Conservation (phyloP, 2,888 invertebrate species). For the Allygus modestus region DNA sequence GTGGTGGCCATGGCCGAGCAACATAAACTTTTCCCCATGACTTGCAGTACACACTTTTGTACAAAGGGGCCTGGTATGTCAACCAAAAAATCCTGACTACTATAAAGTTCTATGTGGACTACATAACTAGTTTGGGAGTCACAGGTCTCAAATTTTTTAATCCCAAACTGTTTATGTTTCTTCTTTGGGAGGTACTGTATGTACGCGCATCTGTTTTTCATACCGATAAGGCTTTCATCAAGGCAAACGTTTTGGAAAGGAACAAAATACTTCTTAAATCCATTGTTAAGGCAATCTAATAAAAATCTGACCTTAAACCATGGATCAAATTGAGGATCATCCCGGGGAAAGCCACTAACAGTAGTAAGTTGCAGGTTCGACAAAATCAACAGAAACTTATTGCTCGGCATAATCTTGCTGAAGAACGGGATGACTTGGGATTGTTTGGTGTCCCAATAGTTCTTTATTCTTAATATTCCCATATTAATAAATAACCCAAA, state of each 20-base stretch:
- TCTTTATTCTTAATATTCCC: not conserved
- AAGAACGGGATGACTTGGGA: conserved; percentile 43
- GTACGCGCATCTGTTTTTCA: no score
- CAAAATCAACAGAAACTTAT: not conserved
- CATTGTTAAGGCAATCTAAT: conserved; percentile 24
- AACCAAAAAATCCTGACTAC: no score
- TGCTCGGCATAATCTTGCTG: not conserved
- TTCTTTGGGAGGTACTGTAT: no score
- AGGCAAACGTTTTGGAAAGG: conserved; percentile 37
- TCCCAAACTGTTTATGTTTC: no score
- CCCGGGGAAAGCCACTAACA: not conserved
- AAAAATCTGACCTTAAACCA: conserved; percentile 43
- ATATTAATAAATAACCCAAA: conserved; percentile 44
- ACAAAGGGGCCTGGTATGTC: not conserved
- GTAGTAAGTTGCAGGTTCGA: not conserved
- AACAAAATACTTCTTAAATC: conserved; percentile 31
- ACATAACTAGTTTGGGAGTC: conserved; percentile 3
- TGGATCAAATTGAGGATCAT: not conserved
- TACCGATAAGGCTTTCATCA: conserved; percentile 39
- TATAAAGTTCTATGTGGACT: conserved; percentile 8
- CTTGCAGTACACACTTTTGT: not conserved
- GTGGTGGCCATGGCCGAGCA: not conserved
- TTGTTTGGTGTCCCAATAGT: conserved; percentile 27
- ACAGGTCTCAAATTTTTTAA: conserved; percentile 41
- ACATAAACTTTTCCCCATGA: not conserved